phyloP scores from a whole-genome alignment of 2,797 vertebrate genomes.

The Neomorphus geoffroyi region DNA sequence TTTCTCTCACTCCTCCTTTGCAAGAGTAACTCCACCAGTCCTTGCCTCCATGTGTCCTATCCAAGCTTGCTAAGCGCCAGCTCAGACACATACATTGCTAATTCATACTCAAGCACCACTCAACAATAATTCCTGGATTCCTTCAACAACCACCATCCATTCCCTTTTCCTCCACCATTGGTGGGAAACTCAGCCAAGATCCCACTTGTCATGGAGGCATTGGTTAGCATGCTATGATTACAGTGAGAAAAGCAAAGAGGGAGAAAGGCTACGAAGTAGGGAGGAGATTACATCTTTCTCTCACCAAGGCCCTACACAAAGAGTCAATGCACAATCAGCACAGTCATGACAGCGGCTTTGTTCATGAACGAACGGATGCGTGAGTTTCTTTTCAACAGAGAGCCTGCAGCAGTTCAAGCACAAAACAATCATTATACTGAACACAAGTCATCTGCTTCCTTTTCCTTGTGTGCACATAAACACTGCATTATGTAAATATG shows the following conservation, averaged over 20 bases:
- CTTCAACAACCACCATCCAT: background rate
- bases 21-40: background rate
- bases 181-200: background rate
- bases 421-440: background rate
- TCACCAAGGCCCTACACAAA: background rate
- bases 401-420: conserved; percentile 15
- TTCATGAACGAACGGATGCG: background rate
- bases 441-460: conserved; percentile 19
- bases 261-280: background rate
- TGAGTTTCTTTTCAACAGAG: background rate
- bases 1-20: background rate
- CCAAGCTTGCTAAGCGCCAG: background rate
- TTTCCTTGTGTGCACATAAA: background rate
- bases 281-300: background rate
- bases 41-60: background rate
- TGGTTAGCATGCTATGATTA: background rate
- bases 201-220: background rate
- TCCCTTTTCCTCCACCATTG: background rate
- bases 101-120: background rate
- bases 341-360: background rate
- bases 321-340: background rate
- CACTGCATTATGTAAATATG: background rate
- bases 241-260: background rate
- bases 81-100: background rate
- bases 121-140: background rate